Percentiles rank a stretch among this genome's conserved stretches.
These are phyloP conservation scores for Aspidiotus destructor DNA, from an alignment of 2,888 invertebrate species.

Conservation along the genomic window DNA sequence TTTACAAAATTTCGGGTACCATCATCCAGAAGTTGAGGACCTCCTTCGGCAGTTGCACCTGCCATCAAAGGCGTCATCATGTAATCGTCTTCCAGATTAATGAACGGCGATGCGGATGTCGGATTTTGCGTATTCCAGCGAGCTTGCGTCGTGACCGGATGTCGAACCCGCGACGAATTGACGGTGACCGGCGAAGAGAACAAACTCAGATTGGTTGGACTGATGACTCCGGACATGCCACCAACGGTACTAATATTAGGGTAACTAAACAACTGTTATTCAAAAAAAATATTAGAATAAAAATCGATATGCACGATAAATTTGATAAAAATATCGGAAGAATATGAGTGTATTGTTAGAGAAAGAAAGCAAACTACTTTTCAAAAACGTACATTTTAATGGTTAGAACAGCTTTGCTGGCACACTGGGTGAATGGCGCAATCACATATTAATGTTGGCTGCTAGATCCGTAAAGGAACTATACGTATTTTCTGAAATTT, in stretches of 20 bases:
- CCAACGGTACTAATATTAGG: constrained; percentile 73
- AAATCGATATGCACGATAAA: background rate
- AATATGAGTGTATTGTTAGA: background rate
- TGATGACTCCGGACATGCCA: constrained; percentile 72
- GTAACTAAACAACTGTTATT: constrained; percentile 77
- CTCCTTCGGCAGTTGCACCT: constrained; percentile 51
- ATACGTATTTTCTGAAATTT: too few relatives aligned
- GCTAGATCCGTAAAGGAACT: too few relatives aligned
- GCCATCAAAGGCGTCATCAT: constrained; percentile 69
- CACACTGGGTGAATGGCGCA: background rate
- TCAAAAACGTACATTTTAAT: background rate
- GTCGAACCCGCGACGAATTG: constrained; percentile 60
- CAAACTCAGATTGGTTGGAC: constrained; percentile 76
- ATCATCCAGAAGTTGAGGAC: constrained; percentile 62
- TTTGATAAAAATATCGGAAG: too few relatives aligned
- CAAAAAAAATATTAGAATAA: constrained; percentile 1
- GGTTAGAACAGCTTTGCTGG: background rate
- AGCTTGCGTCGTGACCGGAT: constrained; percentile 42
- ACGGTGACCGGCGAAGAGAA: constrained; percentile 56
- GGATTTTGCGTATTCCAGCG: constrained; percentile 42
- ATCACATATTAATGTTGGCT: background rate
- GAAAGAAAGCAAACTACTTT: constrained; percentile 5
- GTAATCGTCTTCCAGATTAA: constrained; percentile 87
- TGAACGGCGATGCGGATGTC: constrained; percentile 59
- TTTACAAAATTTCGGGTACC: constrained; percentile 46